Evolutionary conservation across 2,888 invertebrate species (phyloP).

Genomic region (Calliphora vomitoria): DNA sequence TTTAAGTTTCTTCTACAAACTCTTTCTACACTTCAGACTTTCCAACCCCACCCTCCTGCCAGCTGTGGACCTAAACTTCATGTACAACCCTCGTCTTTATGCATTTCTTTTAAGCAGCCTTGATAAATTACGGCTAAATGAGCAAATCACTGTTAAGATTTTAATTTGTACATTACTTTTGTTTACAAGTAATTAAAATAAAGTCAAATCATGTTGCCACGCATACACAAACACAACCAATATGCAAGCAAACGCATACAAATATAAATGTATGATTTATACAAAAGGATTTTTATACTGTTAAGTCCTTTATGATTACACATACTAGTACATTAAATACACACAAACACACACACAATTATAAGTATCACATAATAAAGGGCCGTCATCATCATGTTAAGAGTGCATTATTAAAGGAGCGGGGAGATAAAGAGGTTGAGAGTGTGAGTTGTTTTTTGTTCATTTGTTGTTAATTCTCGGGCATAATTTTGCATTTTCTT

Average conservation of each 20-base stretch:
- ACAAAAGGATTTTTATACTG: constrained; percentile 63
- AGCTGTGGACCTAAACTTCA: not conserved
- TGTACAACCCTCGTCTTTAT: not conserved
- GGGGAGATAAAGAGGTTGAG: constrained; percentile 22
- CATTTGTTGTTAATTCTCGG: constrained; percentile 46
- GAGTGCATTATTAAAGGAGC: constrained; percentile 12
- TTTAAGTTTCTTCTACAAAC: no score
- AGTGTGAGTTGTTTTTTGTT: constrained; percentile 28
- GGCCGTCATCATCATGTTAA: constrained; percentile 44
- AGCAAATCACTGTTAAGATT: constrained; percentile 74
- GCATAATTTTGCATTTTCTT: constrained; percentile 68
- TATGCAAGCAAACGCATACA: not conserved
- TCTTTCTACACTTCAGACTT: not conserved
- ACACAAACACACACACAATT: constrained; percentile 1
- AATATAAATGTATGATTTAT: constrained; percentile 32
- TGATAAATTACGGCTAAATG: constrained; percentile 73
- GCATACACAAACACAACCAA: constrained; percentile 14
- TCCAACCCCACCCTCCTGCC: not conserved
- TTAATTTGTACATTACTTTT: constrained; percentile 73
- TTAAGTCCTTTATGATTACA: constrained; percentile 64
- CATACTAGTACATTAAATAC: constrained; percentile 26
- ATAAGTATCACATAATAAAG: constrained; percentile 61
- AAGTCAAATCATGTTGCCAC: constrained; percentile 69
- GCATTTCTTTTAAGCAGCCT: constrained; percentile 72
- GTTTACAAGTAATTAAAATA: constrained; percentile 74